Conservation (phyloP, 2,888 invertebrate genomes). For the Hypselothyrea guttata region DNA sequence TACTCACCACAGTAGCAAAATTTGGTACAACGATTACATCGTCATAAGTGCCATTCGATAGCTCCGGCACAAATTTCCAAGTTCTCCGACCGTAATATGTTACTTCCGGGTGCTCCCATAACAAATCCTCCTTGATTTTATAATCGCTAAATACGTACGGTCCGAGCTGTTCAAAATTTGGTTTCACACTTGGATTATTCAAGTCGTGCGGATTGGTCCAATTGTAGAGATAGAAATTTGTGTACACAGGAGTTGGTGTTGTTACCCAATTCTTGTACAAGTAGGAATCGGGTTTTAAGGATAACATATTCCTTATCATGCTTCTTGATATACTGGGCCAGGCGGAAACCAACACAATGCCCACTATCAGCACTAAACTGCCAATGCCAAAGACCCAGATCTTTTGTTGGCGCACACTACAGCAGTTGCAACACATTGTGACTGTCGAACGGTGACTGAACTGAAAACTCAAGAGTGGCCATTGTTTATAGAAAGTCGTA, state of each 20-base stretch:
- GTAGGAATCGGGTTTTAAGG: constrained; percentile 84
- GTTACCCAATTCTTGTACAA: constrained; percentile 89
- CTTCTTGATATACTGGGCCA: constrained; percentile 72
- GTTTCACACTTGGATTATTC: constrained; percentile 83
- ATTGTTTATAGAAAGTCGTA: constrained; percentile 16
- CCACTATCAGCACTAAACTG: constrained; percentile 52
- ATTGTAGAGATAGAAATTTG: constrained; percentile 89
- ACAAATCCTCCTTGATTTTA: constrained; percentile 82
- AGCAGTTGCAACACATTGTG: constrained; percentile 77
- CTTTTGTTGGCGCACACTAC: constrained; percentile 75
- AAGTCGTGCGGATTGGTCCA: constrained; percentile 88
- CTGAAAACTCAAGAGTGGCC: not conserved
- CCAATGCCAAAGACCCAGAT: constrained; percentile 75
- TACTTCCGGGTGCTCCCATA: constrained; percentile 86
- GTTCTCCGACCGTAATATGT: constrained; percentile 88
- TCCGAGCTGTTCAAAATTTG: constrained; percentile 84
- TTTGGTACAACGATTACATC: constrained; percentile 88
- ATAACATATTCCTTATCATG: constrained; percentile 80
- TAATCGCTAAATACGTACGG: constrained; percentile 85
- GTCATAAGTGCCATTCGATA: constrained; percentile 86
- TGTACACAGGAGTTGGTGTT: constrained; percentile 90
- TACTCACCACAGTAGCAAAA: constrained; percentile 88
- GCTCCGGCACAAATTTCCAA: constrained; percentile 88
- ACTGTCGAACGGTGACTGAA: constrained; percentile 26
- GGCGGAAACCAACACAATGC: constrained; percentile 63